These are phyloP conservation scores for Strigamia crassipes DNA, from an alignment of 2,888 invertebrate species.

Conservation along the genomic window DNA sequence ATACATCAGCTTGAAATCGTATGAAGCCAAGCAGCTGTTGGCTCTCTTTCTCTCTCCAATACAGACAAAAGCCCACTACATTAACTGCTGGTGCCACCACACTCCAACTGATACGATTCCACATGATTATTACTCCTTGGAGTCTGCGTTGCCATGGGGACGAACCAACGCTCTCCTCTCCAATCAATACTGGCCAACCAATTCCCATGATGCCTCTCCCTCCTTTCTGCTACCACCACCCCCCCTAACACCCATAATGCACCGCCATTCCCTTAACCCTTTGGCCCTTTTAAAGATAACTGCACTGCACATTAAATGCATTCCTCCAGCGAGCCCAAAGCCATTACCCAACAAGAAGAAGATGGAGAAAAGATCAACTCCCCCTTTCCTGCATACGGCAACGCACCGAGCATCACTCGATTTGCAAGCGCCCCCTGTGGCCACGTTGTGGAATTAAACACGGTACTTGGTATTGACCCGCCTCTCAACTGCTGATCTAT, in stretches of 20 bases:
- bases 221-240: background rate
- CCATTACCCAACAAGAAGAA: background rate
- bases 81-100: conserved; percentile 21
- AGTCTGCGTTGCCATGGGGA: conserved; percentile 46
- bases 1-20: background rate
- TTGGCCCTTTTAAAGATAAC: conserved; percentile 43
- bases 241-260: conserved; percentile 31
- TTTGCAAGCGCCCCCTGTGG: background rate
- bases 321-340: background rate
- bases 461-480: background rate
- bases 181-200: conserved; percentile 48
- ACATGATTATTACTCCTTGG: conserved; percentile 47
- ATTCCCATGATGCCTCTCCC: conserved; percentile 46
- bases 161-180: conserved; percentile 19
- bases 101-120: conserved; percentile 46
- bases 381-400: background rate
- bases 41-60: conserved; percentile 17
- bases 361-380: background rate
- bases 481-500: background rate
- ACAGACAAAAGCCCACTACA: conserved; percentile 37
- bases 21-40: background rate
- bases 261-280: conserved; percentile 38
- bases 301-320: conserved; percentile 18
- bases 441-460: background rate
- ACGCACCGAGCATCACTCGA: background rate